Percentiles rank a stretch among this genome's conserved stretches.
phyloP scores from a whole-genome alignment of 2,797 vertebrate genomes.

The Sphenopsis melanotis region DNA sequence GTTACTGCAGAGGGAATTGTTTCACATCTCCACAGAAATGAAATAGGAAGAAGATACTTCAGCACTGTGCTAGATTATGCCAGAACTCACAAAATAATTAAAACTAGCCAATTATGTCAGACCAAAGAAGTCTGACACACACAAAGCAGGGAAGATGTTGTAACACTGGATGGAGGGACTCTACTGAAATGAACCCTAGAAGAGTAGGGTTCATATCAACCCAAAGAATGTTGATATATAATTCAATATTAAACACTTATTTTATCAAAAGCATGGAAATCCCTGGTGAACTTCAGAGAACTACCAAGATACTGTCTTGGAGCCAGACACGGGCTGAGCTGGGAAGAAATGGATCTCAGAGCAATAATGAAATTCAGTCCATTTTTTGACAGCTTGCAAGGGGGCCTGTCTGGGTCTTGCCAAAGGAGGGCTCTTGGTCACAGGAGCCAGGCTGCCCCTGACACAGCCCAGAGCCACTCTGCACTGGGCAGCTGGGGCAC shows the following conservation, averaged over 20 bases:
- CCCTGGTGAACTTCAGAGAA: neutral
- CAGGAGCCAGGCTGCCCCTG: neutral
- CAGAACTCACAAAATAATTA: neutral
- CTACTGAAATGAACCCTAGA: neutral
- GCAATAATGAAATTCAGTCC: neutral
- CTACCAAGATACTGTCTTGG: neutral
- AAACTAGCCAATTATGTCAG: neutral
- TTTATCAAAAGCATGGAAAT: neutral
- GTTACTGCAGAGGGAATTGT: neutral
- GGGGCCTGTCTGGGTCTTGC: accelerated
- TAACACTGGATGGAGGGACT: neutral
- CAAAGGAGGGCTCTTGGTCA: neutral
- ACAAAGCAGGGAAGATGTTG: neutral
- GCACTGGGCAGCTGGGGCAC: neutral
- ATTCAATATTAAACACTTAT: neutral
- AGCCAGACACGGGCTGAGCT: neutral
- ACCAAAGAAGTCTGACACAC: neutral
- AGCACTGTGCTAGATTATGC: neutral
- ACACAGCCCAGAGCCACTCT: neutral
- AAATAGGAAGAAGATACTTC: neutral
- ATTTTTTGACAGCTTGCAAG: neutral
- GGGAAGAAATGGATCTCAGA: neutral
- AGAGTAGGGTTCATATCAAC: too few relatives aligned
- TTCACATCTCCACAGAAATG: neutral
- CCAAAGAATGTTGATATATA: neutral